Evolutionary conservation across 2,888 invertebrate genomes (phyloP).

Genomic region (Nebria brevicollis): DNA sequence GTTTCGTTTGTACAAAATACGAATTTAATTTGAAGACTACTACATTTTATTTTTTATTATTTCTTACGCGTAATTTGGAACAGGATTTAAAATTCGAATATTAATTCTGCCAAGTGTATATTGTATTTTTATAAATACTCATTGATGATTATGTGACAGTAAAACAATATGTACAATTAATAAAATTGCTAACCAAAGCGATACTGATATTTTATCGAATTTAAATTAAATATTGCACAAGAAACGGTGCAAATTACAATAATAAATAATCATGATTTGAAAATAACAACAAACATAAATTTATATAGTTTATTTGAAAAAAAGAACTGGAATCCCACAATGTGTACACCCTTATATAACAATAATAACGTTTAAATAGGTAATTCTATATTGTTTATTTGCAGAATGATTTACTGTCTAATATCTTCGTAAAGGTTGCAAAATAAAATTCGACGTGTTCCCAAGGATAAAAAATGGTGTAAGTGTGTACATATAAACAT

Average conservation of each 20-base stretch:
- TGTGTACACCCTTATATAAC: conserved; percentile 27
- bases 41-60: no score
- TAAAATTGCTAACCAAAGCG: neutral
- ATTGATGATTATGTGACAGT: conserved; percentile 10
- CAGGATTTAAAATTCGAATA: neutral
- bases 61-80: no score
- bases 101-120: neutral
- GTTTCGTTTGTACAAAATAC: no score
- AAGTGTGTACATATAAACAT: conserved; percentile 39
- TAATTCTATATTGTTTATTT: conserved; percentile 60
- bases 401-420: conserved; percentile 72
- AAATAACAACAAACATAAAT: conserved; percentile 31
- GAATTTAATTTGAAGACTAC: no score
- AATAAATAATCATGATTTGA: conserved; percentile 29
- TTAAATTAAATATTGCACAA: conserved; percentile 23
- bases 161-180: conserved; percentile 9
- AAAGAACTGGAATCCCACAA: conserved; percentile 45
- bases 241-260: conserved; percentile 23
- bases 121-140: conserved; percentile 40
- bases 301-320: conserved; percentile 13
- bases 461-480: conserved; percentile 23
- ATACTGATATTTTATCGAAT: conserved; percentile 11
- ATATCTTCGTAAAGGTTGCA: conserved; percentile 66
- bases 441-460: conserved; percentile 7
- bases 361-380: conserved; percentile 55